Base-by-base conservation (phyloP, 2,797 vertebrate species). In the Saxicola maurus region DNA sequence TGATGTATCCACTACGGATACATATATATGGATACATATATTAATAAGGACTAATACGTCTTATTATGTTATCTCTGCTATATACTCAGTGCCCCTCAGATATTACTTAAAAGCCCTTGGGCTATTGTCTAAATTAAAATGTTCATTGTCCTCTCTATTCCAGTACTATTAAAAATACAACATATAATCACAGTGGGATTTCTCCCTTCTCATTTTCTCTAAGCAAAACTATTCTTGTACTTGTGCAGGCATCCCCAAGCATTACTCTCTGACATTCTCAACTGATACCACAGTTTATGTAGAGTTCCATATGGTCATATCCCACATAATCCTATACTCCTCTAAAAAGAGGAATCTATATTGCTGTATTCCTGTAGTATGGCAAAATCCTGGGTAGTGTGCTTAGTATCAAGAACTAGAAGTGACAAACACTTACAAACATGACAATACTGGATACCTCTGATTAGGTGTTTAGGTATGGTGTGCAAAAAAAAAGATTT, bases 51-150 rank as follows among this genome's bases (percentile, higher is more conserved):
- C 45, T 24, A 46, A 24, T 46, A 46, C 7, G 11, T 21, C 37
- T 74, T 85, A 74, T 25, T 73, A 43, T 2, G 4, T 49, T 74
- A 75, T 57, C 52, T 66, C n/a, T 64, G 9, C 46, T 86, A 57
- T 55, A 81, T 79, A 86, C 45, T 74, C 75, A 91, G 7, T 56
- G 42, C 15, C 79, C 43, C 55, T 57, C 19, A 76, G 65, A 60
- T 53, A 82, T 25, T 65, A 74, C 14, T 76, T 60, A 64, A 92
- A 66, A 87, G 7, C 37, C 82, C 60, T 67, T 31, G 67, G 62
- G 64, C 35, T 82, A 31, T n/a, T 82, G 38, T 59, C 60, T 86
- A 92, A 95, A 95, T 45, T 57, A 21, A 93, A 96, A 95, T 71
- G 66, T 45, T 81, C 87, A 28, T 17, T 68, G 82, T 40, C 18